Base-by-base conservation (phyloP, 23 tunicate genomes). In the Trididemnum nubilum region DNA sequence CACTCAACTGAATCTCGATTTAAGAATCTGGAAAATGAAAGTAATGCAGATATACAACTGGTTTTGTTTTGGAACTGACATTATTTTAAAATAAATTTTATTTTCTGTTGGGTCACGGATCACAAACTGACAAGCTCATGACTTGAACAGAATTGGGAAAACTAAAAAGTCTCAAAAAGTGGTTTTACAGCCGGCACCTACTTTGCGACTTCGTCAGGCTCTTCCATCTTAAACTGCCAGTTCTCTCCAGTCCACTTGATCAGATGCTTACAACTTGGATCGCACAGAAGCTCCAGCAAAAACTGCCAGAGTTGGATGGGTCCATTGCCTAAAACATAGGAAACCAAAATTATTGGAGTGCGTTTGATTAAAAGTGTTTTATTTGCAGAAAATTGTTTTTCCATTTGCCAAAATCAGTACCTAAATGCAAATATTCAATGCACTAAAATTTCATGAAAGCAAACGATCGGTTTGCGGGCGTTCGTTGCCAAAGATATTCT, bases 161-260 rank as follows among this genome's bases (percentile, higher is more conserved):
- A n/a, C n/a, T n/a, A n/a, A n/a, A n/a, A n/a, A n/a, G n/a, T n/a
- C n/a, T n/a, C n/a, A n/a, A n/a, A n/a, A n/a, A n/a, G n/a, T n/a
- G n/a, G n/a, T n/a, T n/a, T n/a, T n/a, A n/a, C n/a, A n/a, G n/a
- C n/a, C n/a, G n/a, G n/a, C n/a, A n/a, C n/a, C 70, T 37, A 91
- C 97, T 81, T 85, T 65, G 97, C 97, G 21, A 91, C 97, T 85
- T 91, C 97, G 77, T 91, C 97, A 0, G 97, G 97, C 49, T 91
- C 97, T 44, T 87, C 89, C 97, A 91, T 91, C 67, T 91, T 91
- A 57, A 91, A 91, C 50, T 91, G 97, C 97, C 97, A 91, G 12
- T 51, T 81, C 57, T 91, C 97, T 0, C 97, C 97, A 33, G 97
- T 91, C 97, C 97, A 91, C 66, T 87, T 85, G 28, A 91, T 91